Evolutionary conservation across 2,113 vertebrate species (phyloP), one percentile per base, ranked within the genome.

Genomic region (Clarias macrocephalus): DNA sequence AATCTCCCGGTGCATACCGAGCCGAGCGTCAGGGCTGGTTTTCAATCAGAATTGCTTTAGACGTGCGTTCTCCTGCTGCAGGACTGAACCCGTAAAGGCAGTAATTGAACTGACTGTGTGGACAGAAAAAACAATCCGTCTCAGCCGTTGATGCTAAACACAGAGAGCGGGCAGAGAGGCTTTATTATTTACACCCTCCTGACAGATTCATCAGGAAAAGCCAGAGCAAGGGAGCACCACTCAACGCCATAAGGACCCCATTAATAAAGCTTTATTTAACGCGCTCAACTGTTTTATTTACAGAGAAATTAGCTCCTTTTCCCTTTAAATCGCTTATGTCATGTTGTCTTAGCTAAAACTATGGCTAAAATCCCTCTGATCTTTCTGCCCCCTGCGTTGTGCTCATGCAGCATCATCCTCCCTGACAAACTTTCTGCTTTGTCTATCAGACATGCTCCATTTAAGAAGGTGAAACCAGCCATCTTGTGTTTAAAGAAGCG

Each of bases 61-160:
- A 94, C 89, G 91, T 92, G 91, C 85, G 60, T 89, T 59, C 82
- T 90, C 91, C 92, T 92, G 88, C 73, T 89, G 91, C 91, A 91
- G 91, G 90, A 91, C 90, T 85, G 89, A 91, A 93, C 92, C 90
- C 88, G 89, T 91, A 92, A 91, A 93, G 92, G 93, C 93, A 93
- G 93, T 94, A 94, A 93, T 95, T 92, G 92, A 94, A 94, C 92
- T 92, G 92, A 91, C 92, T 93, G 89, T 93, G 93, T 90, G 93
- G 92, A 92, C 91, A 91, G 88, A 93, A 92, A 94, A 94, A 92
- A 92, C 92, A 93, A 92, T 94, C 91, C 93, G 88, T 88, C 91
- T 87, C 10, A 59, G 68, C 54, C 72, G 62, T 54, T 65, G 66
- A 82, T 75, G 81, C 84, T 88, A 85, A 79, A 88, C 37, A 56